These are phyloP conservation scores for Pelodytes ibericus DNA, from an alignment of 2,797 vertebrate genomes.

Conservation along the genomic window DNA sequence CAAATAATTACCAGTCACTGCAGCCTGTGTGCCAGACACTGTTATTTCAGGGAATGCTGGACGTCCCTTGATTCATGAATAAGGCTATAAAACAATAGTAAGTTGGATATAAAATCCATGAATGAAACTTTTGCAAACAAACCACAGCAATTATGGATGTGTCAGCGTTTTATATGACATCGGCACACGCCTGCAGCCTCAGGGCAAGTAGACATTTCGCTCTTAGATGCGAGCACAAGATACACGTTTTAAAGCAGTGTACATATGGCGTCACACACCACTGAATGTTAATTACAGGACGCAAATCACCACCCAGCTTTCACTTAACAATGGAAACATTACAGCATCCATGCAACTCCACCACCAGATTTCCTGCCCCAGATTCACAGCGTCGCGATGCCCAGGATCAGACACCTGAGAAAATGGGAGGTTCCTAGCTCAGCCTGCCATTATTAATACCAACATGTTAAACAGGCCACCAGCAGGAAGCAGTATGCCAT, in stretches of 20 bases:
- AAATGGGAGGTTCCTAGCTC: no score
- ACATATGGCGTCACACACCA: not conserved
- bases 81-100: not conserved
- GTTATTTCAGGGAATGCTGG: no score
- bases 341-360: not conserved
- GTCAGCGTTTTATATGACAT: constrained; percentile 3
- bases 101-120: not conserved
- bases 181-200: not conserved
- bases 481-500: no score
- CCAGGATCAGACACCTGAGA: no score
- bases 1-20: no score
- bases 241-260: not conserved
- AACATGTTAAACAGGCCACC: no score
- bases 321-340: constrained; percentile 7
- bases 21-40: no score
- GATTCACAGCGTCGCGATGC: no score
- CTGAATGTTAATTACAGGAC: constrained; percentile 25
- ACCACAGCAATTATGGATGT: not conserved
- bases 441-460: no score
- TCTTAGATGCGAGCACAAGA: no score
- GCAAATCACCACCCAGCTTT: constrained; percentile 9
- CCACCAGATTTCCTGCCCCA: constrained; percentile 11
- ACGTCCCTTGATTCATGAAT: no score
- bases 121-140: not conserved
- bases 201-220: not conserved